Conservation (phyloP, 2,888 invertebrate genomes). For the Drosophila infuscata region DNA sequence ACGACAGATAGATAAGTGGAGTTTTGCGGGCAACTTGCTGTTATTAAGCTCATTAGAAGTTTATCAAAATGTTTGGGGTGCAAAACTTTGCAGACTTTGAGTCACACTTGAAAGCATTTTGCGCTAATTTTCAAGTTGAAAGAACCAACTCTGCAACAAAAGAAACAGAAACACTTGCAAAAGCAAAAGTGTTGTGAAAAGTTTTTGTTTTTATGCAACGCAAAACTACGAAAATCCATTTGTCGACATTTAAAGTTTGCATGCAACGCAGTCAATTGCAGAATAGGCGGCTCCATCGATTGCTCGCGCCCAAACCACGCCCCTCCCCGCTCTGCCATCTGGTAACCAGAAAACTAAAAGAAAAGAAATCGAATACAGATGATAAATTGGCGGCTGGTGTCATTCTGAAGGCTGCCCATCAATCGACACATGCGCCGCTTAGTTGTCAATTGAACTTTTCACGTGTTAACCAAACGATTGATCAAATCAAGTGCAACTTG, state of each 20-base stretch:
- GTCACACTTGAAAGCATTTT: slow-evolving; percentile 66
- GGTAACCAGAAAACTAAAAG: neutral
- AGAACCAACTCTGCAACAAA: slow-evolving; percentile 40
- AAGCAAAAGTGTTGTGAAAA: slow-evolving; percentile 49
- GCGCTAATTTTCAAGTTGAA: slow-evolving; percentile 72
- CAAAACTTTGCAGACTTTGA: slow-evolving; percentile 52
- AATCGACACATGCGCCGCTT: slow-evolving; percentile 60
- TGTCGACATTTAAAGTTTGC: slow-evolving; percentile 75
- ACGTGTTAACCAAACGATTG: slow-evolving; percentile 62
- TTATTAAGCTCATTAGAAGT: slow-evolving; percentile 76
- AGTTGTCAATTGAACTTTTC: slow-evolving; percentile 65
- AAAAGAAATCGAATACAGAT: slow-evolving; percentile 29
- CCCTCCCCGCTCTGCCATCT: neutral
- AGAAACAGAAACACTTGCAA: slow-evolving; percentile 10
- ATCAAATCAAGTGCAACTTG: slow-evolving; percentile 55
- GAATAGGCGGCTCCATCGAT: slow-evolving; percentile 19
- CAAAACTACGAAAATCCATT: slow-evolving; percentile 75
- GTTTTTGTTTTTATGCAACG: slow-evolving; percentile 51
- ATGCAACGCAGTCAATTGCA: slow-evolving; percentile 68
- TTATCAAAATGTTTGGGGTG: slow-evolving; percentile 50
- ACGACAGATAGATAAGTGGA: slow-evolving; percentile 24
- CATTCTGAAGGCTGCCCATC: slow-evolving; percentile 56
- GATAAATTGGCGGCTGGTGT: slow-evolving; percentile 65
- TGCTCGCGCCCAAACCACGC: neutral
- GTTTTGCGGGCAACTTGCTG: slow-evolving; percentile 41